These are phyloP conservation scores for Campaea margaritaria DNA, from an alignment of 2,888 invertebrate genomes.

Conservation along the genomic window DNA sequence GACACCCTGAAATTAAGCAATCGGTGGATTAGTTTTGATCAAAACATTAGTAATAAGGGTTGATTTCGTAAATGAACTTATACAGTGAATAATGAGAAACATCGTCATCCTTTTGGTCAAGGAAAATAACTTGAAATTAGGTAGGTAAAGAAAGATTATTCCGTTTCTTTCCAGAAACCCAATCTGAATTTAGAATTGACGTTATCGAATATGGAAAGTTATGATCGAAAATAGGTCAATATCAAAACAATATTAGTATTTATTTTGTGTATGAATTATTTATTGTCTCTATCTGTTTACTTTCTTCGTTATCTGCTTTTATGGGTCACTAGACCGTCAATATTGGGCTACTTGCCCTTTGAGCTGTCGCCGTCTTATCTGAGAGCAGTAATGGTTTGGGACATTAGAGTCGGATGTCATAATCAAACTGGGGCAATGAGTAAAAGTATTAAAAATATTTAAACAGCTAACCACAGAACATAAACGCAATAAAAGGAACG, in stretches of 20 bases:
- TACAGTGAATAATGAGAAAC: too few species aligned
- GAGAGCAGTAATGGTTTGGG: constrained; percentile 16
- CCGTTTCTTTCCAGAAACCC: constrained; percentile 27
- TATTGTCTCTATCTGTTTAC: constrained; percentile 72
- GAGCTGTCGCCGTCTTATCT: constrained; percentile 55
- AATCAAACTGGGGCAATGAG: constrained; percentile 7
- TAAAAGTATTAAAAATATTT: constrained; percentile 1
- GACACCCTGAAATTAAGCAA: too few species aligned
- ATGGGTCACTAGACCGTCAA: constrained; percentile 73
- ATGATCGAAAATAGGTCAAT: constrained; percentile 69
- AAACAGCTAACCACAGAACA: neutral
- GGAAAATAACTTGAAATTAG: neutral
- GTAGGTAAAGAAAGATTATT: constrained; percentile 15
- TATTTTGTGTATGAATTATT: constrained; percentile 74
- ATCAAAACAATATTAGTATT: constrained; percentile 73
- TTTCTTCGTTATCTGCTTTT: constrained; percentile 76
- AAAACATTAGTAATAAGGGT: too few species aligned
- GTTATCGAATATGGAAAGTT: constrained; percentile 53
- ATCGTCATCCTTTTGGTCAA: too few species aligned
- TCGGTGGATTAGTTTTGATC: too few species aligned
- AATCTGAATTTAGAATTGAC: constrained; percentile 41
- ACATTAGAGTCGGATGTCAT: constrained; percentile 15
- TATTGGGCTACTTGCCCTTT: constrained; percentile 61
- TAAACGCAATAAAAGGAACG: neutral
- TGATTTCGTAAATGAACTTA: too few species aligned